These are phyloP conservation scores for Dunckerocampus dactyliophorus DNA, from an alignment of 2,113 vertebrate species.

Conservation along the genomic window DNA sequence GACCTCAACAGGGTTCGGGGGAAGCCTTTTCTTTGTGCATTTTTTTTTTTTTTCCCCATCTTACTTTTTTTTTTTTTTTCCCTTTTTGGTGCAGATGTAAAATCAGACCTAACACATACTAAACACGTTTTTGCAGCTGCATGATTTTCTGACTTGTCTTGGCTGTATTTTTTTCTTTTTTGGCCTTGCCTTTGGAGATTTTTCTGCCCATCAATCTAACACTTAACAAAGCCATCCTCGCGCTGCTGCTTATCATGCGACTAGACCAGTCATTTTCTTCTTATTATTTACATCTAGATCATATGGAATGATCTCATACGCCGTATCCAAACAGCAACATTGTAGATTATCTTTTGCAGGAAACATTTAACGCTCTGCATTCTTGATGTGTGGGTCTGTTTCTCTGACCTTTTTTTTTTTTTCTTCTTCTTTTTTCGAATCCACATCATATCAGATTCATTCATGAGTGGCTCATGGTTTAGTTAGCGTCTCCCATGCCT, in stretches of 20 bases:
- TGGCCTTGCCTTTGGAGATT: conserved; percentile 65
- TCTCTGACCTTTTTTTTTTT: conserved; percentile 21
- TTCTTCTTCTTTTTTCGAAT: conserved; percentile 12
- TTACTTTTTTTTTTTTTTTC: conserved; percentile 22
- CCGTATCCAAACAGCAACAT: conserved; percentile 7
- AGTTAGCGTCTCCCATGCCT: conserved; percentile 79
- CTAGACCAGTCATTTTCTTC: conserved; percentile 62
- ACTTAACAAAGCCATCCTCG: conserved; percentile 68
- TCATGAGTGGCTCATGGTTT: conserved; percentile 51
- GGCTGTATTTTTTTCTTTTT: conserved; percentile 67
- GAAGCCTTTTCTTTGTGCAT: conserved; percentile 61
- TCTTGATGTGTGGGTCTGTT: conserved; percentile 33
- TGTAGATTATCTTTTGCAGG: conserved; percentile 8
- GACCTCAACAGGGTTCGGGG: conserved; percentile 5
- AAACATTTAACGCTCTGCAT: conserved; percentile 33
- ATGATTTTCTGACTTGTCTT: conserved; percentile 81
- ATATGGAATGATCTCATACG: background rate
- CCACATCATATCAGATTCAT: conserved; percentile 48
- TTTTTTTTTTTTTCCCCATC: conserved; percentile 14
- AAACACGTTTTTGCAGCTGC: conserved; percentile 66
- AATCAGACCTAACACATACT: conserved; percentile 44
- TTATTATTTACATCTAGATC: conserved; percentile 11
- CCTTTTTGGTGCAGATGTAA: conserved; percentile 16
- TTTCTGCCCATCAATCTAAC: conserved; percentile 50
- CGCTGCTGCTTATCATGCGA: conserved; percentile 85